These are phyloP conservation scores for Centrocercus urophasianus DNA, from an alignment of 2,113 vertebrate genomes.

Conservation along the genomic window DNA sequence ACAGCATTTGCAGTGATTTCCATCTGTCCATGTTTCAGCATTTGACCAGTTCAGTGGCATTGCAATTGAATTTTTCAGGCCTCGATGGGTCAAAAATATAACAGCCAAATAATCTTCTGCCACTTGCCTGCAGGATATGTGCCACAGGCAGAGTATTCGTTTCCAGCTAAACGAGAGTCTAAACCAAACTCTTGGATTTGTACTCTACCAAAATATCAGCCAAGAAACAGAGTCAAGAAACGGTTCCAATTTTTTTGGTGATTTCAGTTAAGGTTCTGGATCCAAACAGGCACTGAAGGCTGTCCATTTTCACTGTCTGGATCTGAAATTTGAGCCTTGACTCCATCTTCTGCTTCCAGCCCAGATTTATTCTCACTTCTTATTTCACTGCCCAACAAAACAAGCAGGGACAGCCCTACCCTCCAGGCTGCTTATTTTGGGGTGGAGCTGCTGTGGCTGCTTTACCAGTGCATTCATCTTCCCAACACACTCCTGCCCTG, in stretches of 20 bases:
- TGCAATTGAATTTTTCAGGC: slow-evolving; percentile 14
- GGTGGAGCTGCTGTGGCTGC: background rate
- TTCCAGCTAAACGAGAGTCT: slow-evolving; percentile 9
- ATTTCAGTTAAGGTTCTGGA: background rate
- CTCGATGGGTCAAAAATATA: background rate
- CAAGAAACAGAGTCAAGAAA: slow-evolving; percentile 35
- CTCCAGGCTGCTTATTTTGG: background rate
- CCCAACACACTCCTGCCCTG: fast-evolving
- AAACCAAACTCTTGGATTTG: slow-evolving; percentile 53
- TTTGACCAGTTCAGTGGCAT: background rate
- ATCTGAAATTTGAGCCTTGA: slow-evolving; percentile 9
- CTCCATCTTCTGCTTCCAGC: slow-evolving; percentile 4
- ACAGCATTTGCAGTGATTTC: slow-evolving; percentile 15
- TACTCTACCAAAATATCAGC: slow-evolving; percentile 1
- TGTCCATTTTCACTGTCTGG: background rate
- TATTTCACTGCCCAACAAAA: background rate
- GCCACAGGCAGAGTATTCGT: background rate
- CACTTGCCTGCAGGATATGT: background rate
- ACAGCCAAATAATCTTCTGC: background rate
- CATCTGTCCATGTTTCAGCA: background rate
- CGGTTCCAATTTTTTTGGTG: background rate
- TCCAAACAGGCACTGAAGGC: background rate
- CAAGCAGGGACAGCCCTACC: background rate
- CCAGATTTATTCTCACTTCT: background rate
- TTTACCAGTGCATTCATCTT: background rate